These are phyloP conservation scores for Stictonetta naevosa DNA, from an alignment of 2,113 vertebrate genomes.

Conservation along the genomic window DNA sequence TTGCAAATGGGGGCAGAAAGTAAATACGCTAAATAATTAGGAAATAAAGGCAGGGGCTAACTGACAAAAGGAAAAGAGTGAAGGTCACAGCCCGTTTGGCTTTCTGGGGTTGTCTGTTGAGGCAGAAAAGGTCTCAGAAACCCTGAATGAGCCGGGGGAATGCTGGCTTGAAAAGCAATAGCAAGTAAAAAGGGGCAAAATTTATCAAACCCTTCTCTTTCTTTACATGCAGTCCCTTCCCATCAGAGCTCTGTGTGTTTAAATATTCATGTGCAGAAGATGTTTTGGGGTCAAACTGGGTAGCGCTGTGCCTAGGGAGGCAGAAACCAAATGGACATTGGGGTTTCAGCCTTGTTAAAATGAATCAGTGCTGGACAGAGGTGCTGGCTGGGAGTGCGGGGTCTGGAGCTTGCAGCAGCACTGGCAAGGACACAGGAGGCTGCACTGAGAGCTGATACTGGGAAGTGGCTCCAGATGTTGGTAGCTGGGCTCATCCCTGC, in stretches of 20 bases:
- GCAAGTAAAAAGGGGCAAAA: not conserved
- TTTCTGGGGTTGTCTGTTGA: not conserved
- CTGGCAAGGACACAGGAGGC: not conserved
- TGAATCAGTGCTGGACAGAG: not conserved
- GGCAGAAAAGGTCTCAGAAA: not conserved
- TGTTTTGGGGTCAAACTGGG: not conserved
- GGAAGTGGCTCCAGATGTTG: not conserved
- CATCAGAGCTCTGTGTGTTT: not conserved
- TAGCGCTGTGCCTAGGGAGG: not conserved
- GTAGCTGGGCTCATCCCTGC: not conserved
- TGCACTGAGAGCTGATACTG: not conserved
- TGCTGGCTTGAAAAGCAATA: not conserved
- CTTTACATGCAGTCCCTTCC: not conserved
- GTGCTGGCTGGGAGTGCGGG: not conserved
- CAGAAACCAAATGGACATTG: not conserved
- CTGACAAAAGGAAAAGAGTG: not conserved
- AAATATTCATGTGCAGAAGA: not conserved
- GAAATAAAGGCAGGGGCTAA: not conserved
- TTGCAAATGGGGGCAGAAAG: not conserved
- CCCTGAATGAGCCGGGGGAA: not conserved
- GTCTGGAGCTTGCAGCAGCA: not conserved
- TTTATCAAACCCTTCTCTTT: not conserved
- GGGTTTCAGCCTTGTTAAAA: not conserved
- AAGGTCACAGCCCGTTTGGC: not conserved
- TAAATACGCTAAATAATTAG: not conserved